phyloP scores from a whole-genome alignment of 2,888 invertebrate species.

The Lycia hirtaria region DNA sequence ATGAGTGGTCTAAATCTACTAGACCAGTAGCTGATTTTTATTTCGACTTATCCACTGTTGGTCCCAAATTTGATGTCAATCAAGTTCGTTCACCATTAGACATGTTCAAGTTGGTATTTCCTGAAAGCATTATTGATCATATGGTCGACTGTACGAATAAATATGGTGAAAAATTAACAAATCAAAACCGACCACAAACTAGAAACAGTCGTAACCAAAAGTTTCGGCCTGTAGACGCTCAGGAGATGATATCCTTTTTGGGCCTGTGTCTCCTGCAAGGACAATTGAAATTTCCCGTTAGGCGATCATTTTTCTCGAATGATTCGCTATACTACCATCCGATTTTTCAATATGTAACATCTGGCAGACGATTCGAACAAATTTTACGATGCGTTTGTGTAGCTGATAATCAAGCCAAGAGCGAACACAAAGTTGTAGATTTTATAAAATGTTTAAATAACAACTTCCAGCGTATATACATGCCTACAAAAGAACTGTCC shows the following conservation, averaged over 20 bases:
- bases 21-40: conserved; percentile 12
- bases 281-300: not conserved
- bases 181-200: not conserved
- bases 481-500: conserved; percentile 18
- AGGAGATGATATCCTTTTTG: not conserved
- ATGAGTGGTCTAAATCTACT: conserved; percentile 14
- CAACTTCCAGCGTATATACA: too few relatives aligned
- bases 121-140: not conserved
- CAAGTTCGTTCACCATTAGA: conserved; percentile 4
- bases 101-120: not conserved
- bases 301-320: not conserved
- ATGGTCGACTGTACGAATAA: not conserved
- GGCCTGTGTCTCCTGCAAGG: not conserved
- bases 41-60: conserved; percentile 8
- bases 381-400: not conserved
- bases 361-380: not conserved
- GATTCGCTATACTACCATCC: not conserved
- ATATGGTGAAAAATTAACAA: not conserved
- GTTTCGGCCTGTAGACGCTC: not conserved
- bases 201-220: not conserved
- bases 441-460: not conserved
- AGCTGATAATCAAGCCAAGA: not conserved
- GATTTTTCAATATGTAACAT: not conserved
- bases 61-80: conserved; percentile 8
- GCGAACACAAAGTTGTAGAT: not conserved